Conservation (phyloP, 2,888 invertebrate species). For the Drosophila gaucha region DNA sequence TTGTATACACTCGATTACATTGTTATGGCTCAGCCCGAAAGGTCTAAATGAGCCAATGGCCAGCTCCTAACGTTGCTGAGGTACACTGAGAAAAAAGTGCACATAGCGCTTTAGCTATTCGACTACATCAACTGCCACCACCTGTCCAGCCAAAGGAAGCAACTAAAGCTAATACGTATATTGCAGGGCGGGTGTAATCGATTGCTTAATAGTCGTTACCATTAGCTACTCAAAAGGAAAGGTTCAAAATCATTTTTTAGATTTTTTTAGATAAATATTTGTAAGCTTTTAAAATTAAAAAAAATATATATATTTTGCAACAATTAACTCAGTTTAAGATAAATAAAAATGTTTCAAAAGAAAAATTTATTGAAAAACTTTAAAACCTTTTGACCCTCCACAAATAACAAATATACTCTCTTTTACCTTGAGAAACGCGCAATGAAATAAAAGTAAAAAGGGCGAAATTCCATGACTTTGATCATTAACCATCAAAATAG, state of each 20-base stretch:
- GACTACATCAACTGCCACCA: slow-evolving; percentile 8
- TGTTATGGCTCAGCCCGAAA: slow-evolving; percentile 59
- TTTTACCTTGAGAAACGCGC: no score
- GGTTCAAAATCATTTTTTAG: no score
- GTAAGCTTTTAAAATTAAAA: no score
- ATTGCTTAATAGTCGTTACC: background rate
- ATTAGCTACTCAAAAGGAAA: background rate
- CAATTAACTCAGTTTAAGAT: no score
- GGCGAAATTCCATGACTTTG: slow-evolving; percentile 53
- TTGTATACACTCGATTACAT: slow-evolving; percentile 72
- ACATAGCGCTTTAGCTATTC: slow-evolving; percentile 6
- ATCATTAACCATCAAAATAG: slow-evolving; percentile 72
- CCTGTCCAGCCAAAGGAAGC: slow-evolving; percentile 21
- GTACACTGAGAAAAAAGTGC: background rate
- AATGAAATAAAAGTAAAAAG: background rate
- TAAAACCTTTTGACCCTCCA: no score
- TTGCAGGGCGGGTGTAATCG: background rate
- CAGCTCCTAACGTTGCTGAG: slow-evolving; percentile 24
- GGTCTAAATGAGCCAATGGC: slow-evolving; percentile 44
- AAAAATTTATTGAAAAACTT: no score
- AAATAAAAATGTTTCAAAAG: no score
- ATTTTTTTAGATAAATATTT: no score
- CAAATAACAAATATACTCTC: background rate
- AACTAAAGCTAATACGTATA: background rate
- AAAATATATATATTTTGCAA: no score